A percentile compares a stretch with the other conserved stretches of the same genome.
Conservation (phyloP, 2,113 vertebrate genomes). For the Xenopus tropicalis region DNA sequence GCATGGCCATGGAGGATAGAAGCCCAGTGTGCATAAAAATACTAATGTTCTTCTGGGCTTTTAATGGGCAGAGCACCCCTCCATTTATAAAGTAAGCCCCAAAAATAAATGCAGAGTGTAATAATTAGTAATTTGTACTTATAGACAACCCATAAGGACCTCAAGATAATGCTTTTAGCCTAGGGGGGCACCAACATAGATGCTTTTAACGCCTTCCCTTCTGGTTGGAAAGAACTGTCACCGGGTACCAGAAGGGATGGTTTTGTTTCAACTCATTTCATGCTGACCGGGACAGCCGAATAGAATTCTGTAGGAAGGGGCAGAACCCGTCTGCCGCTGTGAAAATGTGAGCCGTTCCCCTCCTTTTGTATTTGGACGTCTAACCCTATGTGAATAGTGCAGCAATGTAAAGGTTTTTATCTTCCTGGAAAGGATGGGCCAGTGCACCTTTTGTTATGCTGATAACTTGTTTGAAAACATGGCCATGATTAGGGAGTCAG, state of each 20-base stretch:
- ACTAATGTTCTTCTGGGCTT: too few species aligned
- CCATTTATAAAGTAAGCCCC: too few species aligned
- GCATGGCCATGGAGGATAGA: too few species aligned
- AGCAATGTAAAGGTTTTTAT: slow-evolving; percentile 37
- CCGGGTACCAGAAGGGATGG: background rate
- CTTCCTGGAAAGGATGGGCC: slow-evolving; percentile 23
- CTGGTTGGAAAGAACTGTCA: background rate
- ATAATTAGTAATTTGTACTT: too few species aligned
- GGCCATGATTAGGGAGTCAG: slow-evolving; percentile 37
- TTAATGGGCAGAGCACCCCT: too few species aligned
- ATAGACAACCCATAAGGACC: too few species aligned
- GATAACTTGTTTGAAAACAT: slow-evolving; percentile 43
- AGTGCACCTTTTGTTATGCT: slow-evolving; percentile 43
- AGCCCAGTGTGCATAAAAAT: too few species aligned
- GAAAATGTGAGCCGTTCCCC: slow-evolving; percentile 15
- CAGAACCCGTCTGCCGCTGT: slow-evolving; percentile 19
- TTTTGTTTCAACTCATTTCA: background rate
- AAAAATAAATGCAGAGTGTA: too few species aligned
- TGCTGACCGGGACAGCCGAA: slow-evolving; percentile 16
- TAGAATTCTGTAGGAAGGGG: background rate
- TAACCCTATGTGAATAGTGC: slow-evolving; percentile 12
- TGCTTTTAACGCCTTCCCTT: too few species aligned
- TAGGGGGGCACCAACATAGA: too few species aligned
- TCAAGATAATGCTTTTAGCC: too few species aligned
- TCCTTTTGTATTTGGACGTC: slow-evolving; percentile 15